Evolutionary conservation across 2,113 vertebrate genomes (phyloP), one percentile per base, ranked within the genome.

Genomic region (Albula glossodonta): DNA sequence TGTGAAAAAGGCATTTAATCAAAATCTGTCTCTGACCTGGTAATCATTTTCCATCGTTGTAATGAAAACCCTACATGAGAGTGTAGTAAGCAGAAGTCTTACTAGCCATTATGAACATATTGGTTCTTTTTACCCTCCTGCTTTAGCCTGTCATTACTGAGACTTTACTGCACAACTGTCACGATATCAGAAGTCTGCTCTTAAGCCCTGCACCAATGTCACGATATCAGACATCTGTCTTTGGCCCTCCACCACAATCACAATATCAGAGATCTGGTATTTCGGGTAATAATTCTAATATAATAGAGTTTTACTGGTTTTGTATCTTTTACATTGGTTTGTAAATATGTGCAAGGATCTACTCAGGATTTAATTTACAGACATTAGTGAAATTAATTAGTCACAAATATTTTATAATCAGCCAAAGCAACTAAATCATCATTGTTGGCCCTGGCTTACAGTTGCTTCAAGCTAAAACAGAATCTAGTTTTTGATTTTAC

Each of bases 11-110:
- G 79, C 77, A 80, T 82, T 83, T 84, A 85, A 74, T 87, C 56
- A 85, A 56, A 80, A 83, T 86, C 78, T 86, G 84, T 41, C 52
- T 84, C 10, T 50, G 52, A 83, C 83, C 86, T 91, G 85, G 85
- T 80, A 84, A 85, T 78, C 66, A 89, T 86, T 88, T 87, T 48
- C 56, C 52, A 82, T 88, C 87, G 60, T 63, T 78, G 2, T 12
- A 83, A 70, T 79, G 13, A 86, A 84, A 81, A 63, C 63, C 31
- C 74, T 66, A 31, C 51, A 78, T 51, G 4, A 52, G n/a, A 84
- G 79, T 7, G 17, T 31, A 48, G 81, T 41, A 41, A 83, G 74
- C 53, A 51, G n/a, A 17, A 41, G 31, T 41, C 31, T 41, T 41
- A 31, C 5, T 4, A 52, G 53, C n/a, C 57, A 83, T 22, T 53